Percentiles rank a stretch among this genome's conserved stretches.
These are phyloP conservation scores for Champsocephalus esox DNA, from an alignment of 2,797 vertebrate species.

Conservation along the genomic window DNA sequence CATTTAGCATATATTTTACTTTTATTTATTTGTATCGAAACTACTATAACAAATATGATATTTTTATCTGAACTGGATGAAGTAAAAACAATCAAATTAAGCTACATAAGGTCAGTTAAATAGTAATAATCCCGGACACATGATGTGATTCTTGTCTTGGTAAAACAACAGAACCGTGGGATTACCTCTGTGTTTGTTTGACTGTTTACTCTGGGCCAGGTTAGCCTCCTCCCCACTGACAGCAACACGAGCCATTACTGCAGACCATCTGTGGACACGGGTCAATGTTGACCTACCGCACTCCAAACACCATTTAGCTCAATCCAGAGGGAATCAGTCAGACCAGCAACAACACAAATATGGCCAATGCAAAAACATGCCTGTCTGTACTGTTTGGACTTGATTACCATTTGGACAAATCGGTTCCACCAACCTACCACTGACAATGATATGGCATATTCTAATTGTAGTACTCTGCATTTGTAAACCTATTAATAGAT, in stretches of 20 bases:
- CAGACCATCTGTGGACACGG: conserved; percentile 78
- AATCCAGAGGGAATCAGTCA: conserved; percentile 53
- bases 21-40: not conserved
- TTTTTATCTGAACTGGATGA: not conserved
- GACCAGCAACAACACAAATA: conserved; percentile 48
- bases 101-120: not conserved
- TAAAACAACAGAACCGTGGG: conserved; percentile 51
- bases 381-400: conserved; percentile 11
- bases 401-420: not conserved
- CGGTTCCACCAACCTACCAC: not conserved
- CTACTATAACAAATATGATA: not conserved
- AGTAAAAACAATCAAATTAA: not conserved
- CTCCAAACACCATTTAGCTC: conserved; percentile 62
- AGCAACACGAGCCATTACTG: conserved; percentile 68
- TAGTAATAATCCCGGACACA: not conserved
- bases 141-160: conserved; percentile 13
- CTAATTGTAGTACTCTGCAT: not conserved
- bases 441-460: not conserved
- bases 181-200: conserved; percentile 74
- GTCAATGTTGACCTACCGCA: conserved; percentile 74
- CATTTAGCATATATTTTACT: not conserved
- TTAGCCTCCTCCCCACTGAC: conserved; percentile 39
- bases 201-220: conserved; percentile 69
- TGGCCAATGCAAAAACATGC: conserved; percentile 12
- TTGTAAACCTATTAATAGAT: not conserved